Evolutionary conservation across 2,113 vertebrate genomes (phyloP).

Genomic region (Dipodomys merriami): DNA sequence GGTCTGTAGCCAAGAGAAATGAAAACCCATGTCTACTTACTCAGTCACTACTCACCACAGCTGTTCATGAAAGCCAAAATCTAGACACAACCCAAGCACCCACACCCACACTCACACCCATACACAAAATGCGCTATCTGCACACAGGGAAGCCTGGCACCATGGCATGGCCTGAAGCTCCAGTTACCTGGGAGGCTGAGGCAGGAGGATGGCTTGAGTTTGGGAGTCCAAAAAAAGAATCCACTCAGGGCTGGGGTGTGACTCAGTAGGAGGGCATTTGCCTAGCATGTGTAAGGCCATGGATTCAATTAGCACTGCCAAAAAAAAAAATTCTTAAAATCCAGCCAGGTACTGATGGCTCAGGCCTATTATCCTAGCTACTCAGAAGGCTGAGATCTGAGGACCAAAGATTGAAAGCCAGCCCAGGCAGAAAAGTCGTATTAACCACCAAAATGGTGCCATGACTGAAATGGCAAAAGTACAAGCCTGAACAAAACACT

Average conservation of each 20-base stretch:
- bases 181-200: background rate
- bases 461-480: too few relatives aligned
- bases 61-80: background rate
- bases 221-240: background rate
- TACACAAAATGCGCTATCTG: background rate
- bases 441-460: too few relatives aligned
- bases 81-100: background rate
- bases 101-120: background rate
- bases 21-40: background rate
- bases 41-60: background rate
- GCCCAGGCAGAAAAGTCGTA: too few relatives aligned
- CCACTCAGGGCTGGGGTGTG: background rate
- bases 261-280: background rate
- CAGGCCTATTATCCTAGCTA: too few relatives aligned
- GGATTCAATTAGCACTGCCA: background rate
- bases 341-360: too few relatives aligned
- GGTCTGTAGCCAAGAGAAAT: background rate
- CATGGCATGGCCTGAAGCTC: background rate
- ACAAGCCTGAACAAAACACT: too few relatives aligned
- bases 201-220: too few relatives aligned
- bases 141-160: background rate
- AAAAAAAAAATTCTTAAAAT: background rate
- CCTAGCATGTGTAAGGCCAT: background rate
- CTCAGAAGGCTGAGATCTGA: too few relatives aligned
- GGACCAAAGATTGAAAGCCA: too few relatives aligned